phyloP scores from a whole-genome alignment of 2,113 vertebrate species.

The Numida meleagris region DNA sequence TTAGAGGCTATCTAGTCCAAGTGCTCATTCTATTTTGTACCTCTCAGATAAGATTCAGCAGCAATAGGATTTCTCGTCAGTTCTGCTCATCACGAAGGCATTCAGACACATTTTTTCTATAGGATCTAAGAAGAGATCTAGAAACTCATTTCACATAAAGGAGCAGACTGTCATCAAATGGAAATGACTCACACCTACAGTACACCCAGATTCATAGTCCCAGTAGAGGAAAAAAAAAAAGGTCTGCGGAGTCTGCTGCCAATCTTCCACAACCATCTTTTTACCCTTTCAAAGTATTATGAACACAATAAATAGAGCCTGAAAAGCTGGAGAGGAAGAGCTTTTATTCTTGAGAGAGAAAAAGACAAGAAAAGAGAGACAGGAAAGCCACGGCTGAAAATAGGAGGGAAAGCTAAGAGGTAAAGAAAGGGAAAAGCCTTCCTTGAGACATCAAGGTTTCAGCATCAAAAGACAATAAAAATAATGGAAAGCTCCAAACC shows the following conservation, averaged over 20 bases:
- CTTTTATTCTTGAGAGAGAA: neutral
- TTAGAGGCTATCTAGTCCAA: too few relatives aligned
- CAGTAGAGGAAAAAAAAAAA: neutral
- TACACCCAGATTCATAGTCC: neutral
- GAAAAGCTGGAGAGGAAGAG: neutral
- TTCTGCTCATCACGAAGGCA: neutral
- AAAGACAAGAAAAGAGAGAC: neutral
- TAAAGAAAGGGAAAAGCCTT: neutral
- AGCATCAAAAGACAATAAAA: neutral
- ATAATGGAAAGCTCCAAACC: neutral
- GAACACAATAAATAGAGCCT: neutral
- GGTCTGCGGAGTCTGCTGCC: neutral
- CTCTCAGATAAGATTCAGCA: neutral
- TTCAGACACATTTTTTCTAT: neutral
- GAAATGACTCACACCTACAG: neutral
- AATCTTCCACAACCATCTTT: neutral
- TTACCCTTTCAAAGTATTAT: neutral
- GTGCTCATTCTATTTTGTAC: neutral
- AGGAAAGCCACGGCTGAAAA: neutral
- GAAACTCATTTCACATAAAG: neutral
- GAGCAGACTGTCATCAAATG: neutral
- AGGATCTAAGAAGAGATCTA: neutral
- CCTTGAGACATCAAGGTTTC: neutral
- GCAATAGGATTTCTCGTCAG: rapidly evolving
- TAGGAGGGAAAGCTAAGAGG: neutral